These are phyloP conservation scores for Zaprionus taronus DNA, from an alignment of 1,140 invertebrate species.

Conservation along the genomic window DNA sequence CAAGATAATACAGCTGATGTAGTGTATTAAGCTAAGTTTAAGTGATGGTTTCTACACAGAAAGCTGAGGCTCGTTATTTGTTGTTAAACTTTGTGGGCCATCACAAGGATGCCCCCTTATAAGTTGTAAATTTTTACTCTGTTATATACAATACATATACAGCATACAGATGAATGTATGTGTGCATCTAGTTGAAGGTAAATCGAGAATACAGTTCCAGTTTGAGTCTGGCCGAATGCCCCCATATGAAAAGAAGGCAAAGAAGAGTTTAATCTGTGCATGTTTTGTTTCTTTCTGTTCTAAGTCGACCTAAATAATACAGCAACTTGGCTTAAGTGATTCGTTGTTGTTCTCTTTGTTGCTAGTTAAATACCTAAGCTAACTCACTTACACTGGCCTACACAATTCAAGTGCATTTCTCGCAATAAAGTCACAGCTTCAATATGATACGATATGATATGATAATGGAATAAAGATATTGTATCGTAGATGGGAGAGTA, in stretches of 20 bases:
- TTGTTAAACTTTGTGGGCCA: background rate
- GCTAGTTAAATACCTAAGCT: background rate
- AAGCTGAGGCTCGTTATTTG: constrained; percentile 3
- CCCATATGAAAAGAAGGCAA: background rate
- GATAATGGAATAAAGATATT: background rate
- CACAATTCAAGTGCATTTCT: background rate
- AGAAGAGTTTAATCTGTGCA: background rate
- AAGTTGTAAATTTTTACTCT: background rate
- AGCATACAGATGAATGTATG: background rate
- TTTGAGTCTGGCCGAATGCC: no score
- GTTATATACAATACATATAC: background rate
- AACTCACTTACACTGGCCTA: background rate
- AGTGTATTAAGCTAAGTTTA: background rate
- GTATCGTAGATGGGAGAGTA: background rate
- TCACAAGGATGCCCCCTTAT: background rate
- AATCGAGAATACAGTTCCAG: background rate
- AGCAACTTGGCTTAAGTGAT: background rate
- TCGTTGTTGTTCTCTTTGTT: background rate
- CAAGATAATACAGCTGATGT: background rate
- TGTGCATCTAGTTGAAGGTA: background rate
- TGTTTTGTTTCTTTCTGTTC: background rate
- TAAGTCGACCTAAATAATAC: no score
- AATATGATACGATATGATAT: background rate
- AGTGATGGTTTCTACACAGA: constrained; percentile 3
- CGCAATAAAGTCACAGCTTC: background rate